These are phyloP conservation scores for Ceuthmochares aereus DNA, from an alignment of 2,113 vertebrate genomes.

Conservation along the genomic window DNA sequence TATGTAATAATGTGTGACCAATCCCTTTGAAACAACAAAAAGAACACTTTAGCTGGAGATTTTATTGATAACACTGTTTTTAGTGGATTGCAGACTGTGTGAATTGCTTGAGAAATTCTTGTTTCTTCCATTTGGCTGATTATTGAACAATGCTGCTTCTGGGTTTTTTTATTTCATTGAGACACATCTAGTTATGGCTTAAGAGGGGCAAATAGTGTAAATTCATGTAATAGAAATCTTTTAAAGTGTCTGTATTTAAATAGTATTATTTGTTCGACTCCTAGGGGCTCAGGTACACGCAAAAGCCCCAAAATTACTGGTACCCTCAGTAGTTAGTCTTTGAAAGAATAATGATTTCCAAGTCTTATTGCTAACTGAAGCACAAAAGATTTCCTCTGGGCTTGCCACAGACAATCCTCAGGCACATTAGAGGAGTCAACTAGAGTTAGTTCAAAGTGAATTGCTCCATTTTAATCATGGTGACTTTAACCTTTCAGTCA, in stretches of 20 bases:
- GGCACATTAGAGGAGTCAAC: conserved; percentile 75
- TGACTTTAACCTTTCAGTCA: conserved; percentile 65
- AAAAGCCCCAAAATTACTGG: background rate
- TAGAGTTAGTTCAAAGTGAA: conserved; percentile 81
- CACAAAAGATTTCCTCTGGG: conserved; percentile 78
- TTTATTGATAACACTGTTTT: conserved; percentile 13
- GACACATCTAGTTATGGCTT: background rate
- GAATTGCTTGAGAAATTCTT: background rate
- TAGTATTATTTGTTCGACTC: background rate
- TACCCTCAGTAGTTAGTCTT: conserved; percentile 60
- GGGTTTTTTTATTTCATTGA: background rate
- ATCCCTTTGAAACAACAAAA: background rate
- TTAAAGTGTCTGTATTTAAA: background rate
- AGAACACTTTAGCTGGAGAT: background rate
- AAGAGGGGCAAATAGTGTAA: background rate
- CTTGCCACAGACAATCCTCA: conserved; percentile 75
- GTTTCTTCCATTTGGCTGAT: background rate
- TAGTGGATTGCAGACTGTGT: background rate
- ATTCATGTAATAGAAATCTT: background rate
- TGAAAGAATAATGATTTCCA: conserved; percentile 74
- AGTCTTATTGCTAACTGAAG: conserved; percentile 77
- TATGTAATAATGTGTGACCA: background rate
- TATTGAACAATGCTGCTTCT: background rate
- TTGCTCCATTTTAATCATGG: conserved; percentile 75
- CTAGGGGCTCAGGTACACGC: background rate